Base-by-base conservation (phyloP, 2,888 invertebrate genomes). In the Agriopis leucophaearia region DNA sequence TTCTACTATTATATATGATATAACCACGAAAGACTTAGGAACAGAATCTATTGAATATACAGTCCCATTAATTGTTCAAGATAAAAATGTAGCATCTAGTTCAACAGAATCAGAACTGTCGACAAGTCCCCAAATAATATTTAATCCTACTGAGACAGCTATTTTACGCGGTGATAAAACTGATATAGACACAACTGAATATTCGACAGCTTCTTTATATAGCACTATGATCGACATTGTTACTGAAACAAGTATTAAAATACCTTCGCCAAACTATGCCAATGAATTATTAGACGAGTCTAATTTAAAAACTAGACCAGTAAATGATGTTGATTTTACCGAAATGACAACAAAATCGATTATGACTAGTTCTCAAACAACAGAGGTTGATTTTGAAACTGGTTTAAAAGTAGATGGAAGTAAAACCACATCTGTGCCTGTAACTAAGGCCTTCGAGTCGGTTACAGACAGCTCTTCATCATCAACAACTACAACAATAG, bases 41-140 rank as follows among this genome's bases (percentile, higher is more conserved):
- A 63, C 40, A 40, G 27, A 35, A 9, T 15, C 47, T n/a, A n/a
- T 18, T 8, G 38, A 52, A 38, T n/a, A n/a, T 62, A 62, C 52
- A 12, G 9, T 36, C 0, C 15, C 52, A 38, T 52, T 18, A 54
- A 12, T 51, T n/a, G 15, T 40, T 16, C 16, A 15, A 18, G 36
- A 45, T 8, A 50, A 56, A 42, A 47, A 35, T 15, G 45, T 8
- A 18, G 40, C 18, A 48, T 10, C 18, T 40, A 40, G 9, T 27
- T 35, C 10, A 3, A 63, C 47, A 42, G 35, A 56, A 48, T 35
- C 42, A n/a, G 44, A 57, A 15, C 4, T 36, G 15, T 38, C 16
- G 27, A 45, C 18, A 7, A 44, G n/a, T 52, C 8, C 8, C 13
- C 18, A 40, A n/a, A n/a, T n/a, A n/a, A n/a, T n/a, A n/a, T n/a